Conservation (phyloP, 2,888 invertebrate species). For the Perizoma flavofasciatum region DNA sequence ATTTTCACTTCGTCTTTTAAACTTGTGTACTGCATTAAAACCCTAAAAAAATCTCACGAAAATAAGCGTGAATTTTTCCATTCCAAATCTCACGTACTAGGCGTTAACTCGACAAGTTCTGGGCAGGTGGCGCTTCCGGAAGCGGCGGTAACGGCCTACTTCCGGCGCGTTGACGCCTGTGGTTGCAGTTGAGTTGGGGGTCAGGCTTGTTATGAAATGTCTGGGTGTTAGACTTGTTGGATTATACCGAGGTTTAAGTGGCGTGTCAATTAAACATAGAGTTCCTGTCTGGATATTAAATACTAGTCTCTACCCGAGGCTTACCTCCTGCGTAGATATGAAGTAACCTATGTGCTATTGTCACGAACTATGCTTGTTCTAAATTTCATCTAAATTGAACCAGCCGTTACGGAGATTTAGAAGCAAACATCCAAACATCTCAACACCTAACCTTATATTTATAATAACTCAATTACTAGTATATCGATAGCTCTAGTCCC, state of each 20-base stretch:
- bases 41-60: slow-evolving; percentile 11
- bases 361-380: no score
- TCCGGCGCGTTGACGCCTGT: slow-evolving; percentile 62
- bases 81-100: slow-evolving; percentile 26
- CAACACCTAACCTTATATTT: no score
- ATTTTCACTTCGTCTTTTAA: slow-evolving; percentile 6
- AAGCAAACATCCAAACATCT: no score
- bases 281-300: not conserved
- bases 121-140: slow-evolving; percentile 59
- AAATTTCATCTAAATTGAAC: no score
- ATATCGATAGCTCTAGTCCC: no score
- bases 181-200: slow-evolving; percentile 19
- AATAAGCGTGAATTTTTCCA: slow-evolving; percentile 28
- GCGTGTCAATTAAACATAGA: not conserved
- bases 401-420: no score
- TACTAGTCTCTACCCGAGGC: no score
- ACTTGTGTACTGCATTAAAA: slow-evolving; percentile 24
- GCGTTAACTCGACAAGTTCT: slow-evolving; percentile 53
- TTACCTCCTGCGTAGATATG: no score
- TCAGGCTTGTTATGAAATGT: slow-evolving; percentile 16
- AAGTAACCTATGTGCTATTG: no score
- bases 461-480: no score
- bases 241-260: slow-evolving; percentile 10
- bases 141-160: slow-evolving; percentile 64
- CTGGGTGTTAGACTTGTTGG: slow-evolving; percentile 22